Evolutionary conservation across 92 coral and sea anemone genomes (phyloP).

Genomic region (Virgularia gustaviana): DNA sequence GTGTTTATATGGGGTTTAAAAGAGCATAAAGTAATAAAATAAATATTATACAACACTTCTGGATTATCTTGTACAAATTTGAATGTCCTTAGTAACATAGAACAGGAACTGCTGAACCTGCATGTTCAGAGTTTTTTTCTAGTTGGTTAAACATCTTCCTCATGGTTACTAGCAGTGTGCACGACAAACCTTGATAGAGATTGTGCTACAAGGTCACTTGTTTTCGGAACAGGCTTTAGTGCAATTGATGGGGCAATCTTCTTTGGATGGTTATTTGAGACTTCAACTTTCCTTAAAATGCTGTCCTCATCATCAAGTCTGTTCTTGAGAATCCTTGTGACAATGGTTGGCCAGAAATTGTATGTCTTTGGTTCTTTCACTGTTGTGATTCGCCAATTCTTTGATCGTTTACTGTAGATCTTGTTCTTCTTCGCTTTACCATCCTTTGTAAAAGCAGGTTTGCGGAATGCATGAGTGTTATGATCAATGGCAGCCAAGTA

Average conservation of each 20-base stretch:
- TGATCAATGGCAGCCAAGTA: conserved; percentile 1
- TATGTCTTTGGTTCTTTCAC: background rate
- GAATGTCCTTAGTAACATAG: no score
- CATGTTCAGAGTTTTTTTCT: no score
- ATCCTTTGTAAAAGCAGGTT: background rate
- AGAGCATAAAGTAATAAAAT: conserved; percentile 46
- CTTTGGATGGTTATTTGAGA: background rate
- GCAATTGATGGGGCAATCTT: conserved; percentile 11
- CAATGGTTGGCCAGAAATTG: background rate
- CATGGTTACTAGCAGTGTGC: background rate
- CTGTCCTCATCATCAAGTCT: background rate
- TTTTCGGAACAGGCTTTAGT: conserved; percentile 5
- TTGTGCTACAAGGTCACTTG: conserved; percentile 12
- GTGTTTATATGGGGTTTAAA: conserved; percentile 60
- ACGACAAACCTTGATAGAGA: conserved; percentile 2
- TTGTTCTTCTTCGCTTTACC: background rate
- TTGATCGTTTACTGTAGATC: no score
- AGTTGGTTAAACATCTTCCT: no score
- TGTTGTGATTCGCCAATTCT: background rate
- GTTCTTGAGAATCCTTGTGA: background rate
- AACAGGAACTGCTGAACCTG: no score
- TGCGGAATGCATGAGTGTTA: background rate
- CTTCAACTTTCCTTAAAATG: background rate
- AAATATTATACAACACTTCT: no score
- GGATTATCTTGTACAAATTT: no score